Conservation (phyloP, 2,797 vertebrate genomes). For the Acestrorhynchus altus region DNA sequence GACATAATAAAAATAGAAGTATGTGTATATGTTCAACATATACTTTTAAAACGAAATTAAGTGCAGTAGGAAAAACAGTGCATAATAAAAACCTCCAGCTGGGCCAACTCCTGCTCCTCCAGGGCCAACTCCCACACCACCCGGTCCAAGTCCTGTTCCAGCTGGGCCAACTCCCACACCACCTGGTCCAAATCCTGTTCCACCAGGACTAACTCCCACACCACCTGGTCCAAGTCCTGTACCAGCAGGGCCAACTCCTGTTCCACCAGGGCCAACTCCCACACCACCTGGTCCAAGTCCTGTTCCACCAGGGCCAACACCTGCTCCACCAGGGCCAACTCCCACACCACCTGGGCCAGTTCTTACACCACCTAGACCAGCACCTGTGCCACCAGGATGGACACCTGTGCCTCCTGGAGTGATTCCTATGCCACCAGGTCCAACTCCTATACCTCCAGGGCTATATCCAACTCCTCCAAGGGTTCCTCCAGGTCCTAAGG, state of each 20-base stretch:
- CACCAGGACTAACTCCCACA: conserved; percentile 21
- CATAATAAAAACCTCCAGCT: conserved; percentile 53
- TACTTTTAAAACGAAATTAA: too few species aligned
- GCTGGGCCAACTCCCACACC: conserved; percentile 18
- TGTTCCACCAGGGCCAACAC: conserved; percentile 35
- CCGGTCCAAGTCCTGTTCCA: conserved; percentile 38
- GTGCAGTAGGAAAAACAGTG: too few species aligned
- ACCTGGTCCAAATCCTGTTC: conserved; percentile 9
- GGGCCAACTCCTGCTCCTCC: conserved; percentile 46
- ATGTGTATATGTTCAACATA: not conserved
- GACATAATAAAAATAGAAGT: not conserved
- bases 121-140: conserved; percentile 50
- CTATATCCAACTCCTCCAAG: conserved; percentile 19
- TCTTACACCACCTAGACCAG: conserved; percentile 59
- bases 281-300: conserved; percentile 35
- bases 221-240: conserved; percentile 19
- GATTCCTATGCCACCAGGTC: conserved; percentile 24
- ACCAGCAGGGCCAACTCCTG: conserved; percentile 29
- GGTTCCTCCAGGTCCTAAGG: conserved; percentile 25
- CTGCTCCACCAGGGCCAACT: conserved; percentile 27
- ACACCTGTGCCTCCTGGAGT: conserved; percentile 39
- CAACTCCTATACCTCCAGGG: conserved; percentile 26
- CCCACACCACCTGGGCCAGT: conserved; percentile 48
- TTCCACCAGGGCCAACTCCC: conserved; percentile 11
- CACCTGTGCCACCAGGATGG: conserved; percentile 59